Base-by-base conservation (phyloP, 2,113 vertebrate species). In the Actenoides lindsayi region DNA sequence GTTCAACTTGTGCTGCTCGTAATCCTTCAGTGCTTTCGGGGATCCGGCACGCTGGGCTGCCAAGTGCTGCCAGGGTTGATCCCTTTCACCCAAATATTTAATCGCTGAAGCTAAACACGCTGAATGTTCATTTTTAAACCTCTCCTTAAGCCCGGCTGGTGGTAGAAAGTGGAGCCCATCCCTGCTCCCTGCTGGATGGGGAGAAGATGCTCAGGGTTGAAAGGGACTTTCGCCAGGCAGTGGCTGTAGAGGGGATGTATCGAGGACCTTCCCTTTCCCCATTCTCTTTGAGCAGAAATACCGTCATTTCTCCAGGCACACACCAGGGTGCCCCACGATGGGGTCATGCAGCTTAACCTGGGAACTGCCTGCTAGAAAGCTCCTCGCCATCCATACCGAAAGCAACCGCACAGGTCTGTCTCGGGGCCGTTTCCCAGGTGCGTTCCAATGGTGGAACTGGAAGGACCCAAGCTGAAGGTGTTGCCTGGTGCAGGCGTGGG, bases 341-440 rank as follows among this genome's bases (percentile, higher is more conserved):
- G 65, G 31, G n/a, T 75, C 53, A 9, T 42, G 31, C 42, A 87
- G 39, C 65, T 94, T 78, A 81, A 69, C 35, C 51, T 60, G 70
- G 23, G 33, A 51, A 25, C 56, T 76, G 30, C 51, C 63, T 53
- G 37, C 56, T 67, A 10, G 56, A 30, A 74, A 23, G 39, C 33
- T 56, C 57, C 42, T 59, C 25, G 31, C 18, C 16, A 2, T 6
- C 2, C 5, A 39, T 13, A 64, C 74, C 76, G 33, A 90, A 46
- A 62, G 57, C 81, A n/a, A 69, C 48, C 41, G 3, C 62, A 27
- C 31, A 5, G 11, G 31, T 44, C 51, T 48, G 46, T 39, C 70
- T 33, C 35, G 7, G 57, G 9, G 35, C 23, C 1, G 0, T 41
- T 82, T 64, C 71, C 68, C 30, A 28, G 0, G 0, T 33, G 59